Evolutionary conservation across 2,888 invertebrate species (phyloP).

Genomic region (Harmothoe impar): DNA sequence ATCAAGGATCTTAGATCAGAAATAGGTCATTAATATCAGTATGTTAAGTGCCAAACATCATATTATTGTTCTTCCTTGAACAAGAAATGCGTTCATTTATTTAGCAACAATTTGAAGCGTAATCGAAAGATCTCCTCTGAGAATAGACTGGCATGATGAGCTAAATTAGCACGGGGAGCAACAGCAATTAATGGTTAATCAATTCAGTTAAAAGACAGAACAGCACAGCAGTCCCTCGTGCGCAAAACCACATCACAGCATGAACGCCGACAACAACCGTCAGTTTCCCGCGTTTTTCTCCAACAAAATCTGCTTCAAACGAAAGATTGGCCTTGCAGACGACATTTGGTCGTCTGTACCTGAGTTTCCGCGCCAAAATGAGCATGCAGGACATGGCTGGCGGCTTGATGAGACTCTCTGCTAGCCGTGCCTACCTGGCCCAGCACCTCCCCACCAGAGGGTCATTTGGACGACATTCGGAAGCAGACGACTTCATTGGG

Average conservation of each 20-base stretch:
- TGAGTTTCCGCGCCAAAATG: conserved; percentile 6
- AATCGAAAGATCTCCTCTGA: neutral
- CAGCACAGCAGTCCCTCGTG: neutral
- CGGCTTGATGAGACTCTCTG: neutral
- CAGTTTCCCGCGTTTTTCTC: no score
- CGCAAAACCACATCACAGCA: neutral
- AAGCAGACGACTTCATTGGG: neutral
- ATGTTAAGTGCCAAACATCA: no score
- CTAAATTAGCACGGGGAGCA: neutral
- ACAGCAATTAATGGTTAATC: neutral
- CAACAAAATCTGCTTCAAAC: no score
- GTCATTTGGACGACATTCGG: neutral
- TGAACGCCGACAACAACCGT: neutral
- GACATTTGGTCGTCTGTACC: neutral
- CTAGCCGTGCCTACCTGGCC: neutral
- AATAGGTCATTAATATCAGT: no score
- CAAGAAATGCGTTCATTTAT: no score
- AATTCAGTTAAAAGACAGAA: neutral
- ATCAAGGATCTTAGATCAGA: no score
- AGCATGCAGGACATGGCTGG: conserved; percentile 14
- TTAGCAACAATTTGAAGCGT: neutral
- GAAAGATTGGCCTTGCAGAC: neutral
- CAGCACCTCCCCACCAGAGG: neutral
- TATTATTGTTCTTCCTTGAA: no score
- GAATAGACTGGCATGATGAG: neutral